These are phyloP conservation scores for Cheilinus undulatus DNA, from an alignment of 2,113 vertebrate species.

Conservation along the genomic window DNA sequence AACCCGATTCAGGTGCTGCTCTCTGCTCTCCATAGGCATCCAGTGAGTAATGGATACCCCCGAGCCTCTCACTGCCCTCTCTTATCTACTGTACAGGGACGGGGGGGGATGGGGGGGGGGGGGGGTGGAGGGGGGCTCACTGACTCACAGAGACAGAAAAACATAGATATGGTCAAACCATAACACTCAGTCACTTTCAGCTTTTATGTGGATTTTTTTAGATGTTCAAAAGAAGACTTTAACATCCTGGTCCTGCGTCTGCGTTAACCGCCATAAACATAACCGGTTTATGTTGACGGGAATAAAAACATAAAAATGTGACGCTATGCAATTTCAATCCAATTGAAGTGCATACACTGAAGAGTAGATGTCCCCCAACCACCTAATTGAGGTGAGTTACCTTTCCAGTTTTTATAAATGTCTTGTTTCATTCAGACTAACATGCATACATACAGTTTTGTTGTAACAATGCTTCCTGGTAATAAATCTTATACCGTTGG, in stretches of 20 bases:
- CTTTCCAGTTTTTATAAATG: too few species aligned
- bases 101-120: constrained; percentile 43
- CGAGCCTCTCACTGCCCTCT: constrained; percentile 64
- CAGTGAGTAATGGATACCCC: constrained; percentile 74
- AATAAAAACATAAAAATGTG: background rate
- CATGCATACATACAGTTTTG: too few species aligned
- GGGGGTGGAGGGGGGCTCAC: constrained; percentile 38
- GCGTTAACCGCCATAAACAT: too few species aligned
- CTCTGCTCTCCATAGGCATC: constrained; percentile 70
- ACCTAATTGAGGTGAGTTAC: too few species aligned
- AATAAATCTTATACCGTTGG: too few species aligned
- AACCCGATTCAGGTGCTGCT: constrained; percentile 80
- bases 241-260: constrained; percentile 36
- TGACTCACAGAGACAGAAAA: constrained; percentile 47
- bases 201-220: constrained; percentile 43
- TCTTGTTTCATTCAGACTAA: too few species aligned
- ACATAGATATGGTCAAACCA: constrained; percentile 42
- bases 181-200: constrained; percentile 47
- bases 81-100: constrained; percentile 67
- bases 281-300: constrained; percentile 1
- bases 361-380: too few species aligned
- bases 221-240: constrained; percentile 57
- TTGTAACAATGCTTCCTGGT: too few species aligned
- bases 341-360: too few species aligned
- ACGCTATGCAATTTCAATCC: too few species aligned